Percentiles rank a stretch among this genome's conserved stretches.
These are phyloP conservation scores for Invenusta paracnida DNA, from an alignment of 2,888 invertebrate species.

Conservation along the genomic window DNA sequence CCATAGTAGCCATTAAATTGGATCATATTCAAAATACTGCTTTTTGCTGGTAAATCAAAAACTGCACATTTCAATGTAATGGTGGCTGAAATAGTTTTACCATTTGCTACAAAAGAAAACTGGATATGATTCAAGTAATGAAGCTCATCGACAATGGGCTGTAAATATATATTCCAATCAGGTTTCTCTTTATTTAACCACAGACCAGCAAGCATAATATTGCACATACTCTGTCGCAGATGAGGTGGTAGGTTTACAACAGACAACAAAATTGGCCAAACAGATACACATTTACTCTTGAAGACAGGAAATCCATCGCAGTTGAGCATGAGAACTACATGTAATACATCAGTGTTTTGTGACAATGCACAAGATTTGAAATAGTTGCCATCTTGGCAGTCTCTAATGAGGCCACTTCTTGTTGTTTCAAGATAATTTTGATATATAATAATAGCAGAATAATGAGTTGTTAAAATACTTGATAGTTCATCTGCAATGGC, in stretches of 20 bases:
- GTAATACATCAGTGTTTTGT: not conserved
- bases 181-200: constrained; percentile 1
- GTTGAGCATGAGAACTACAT: not conserved
- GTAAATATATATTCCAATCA: not conserved
- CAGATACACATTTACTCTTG: not conserved
- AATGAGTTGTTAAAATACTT: not conserved
- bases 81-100: not conserved
- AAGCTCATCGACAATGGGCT: not conserved
- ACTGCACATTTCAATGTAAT: not conserved
- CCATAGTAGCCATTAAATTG: constrained; percentile 16
- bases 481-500: not conserved
- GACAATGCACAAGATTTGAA: too few species aligned
- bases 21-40: not conserved
- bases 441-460: not conserved
- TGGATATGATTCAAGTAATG: not conserved
- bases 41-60: constrained; percentile 2
- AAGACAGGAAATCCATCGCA: constrained; percentile 6
- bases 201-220: not conserved
- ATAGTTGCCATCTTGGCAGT: not conserved
- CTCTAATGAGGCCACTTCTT: not conserved
- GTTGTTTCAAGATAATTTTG: not conserved
- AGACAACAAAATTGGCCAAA: constrained; percentile 21
- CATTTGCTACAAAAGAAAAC: not conserved
- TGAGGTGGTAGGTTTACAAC: not conserved
- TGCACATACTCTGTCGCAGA: not conserved